Percentiles rank a stretch among this genome's conserved stretches.
phyloP scores from a whole-genome alignment of 2,113 vertebrate species.

The Vidua chalybeata region DNA sequence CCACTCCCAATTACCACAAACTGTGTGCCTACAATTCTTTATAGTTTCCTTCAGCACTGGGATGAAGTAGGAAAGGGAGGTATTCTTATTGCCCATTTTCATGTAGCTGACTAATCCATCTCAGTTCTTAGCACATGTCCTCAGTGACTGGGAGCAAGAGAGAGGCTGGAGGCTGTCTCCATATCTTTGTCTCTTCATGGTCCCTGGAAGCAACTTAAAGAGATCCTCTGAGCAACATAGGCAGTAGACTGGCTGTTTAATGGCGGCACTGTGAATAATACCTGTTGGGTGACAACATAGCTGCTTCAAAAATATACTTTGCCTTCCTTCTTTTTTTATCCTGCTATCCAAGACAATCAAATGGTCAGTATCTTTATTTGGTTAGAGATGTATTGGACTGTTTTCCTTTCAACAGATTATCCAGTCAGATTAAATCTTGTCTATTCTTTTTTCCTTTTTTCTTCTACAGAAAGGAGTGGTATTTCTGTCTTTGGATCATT shows the following conservation, averaged over 20 bases:
- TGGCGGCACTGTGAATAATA: not conserved
- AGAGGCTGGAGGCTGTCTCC: not conserved
- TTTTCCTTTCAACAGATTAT: not conserved
- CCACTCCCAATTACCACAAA: not conserved
- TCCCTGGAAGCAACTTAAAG: not conserved
- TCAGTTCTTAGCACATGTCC: not conserved
- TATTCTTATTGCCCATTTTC: not conserved
- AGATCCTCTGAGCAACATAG: not conserved
- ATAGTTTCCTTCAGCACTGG: not conserved
- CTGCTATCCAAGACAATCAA: not conserved
- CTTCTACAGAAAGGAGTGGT: not conserved
- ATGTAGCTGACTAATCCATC: not conserved
- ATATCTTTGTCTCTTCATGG: not conserved
- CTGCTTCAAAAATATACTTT: not conserved
- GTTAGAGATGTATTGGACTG: not conserved
- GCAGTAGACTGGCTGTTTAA: not conserved
- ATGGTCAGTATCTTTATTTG: not conserved
- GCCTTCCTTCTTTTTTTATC: not conserved
- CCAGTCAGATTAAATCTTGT: not conserved
- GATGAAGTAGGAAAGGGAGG: not conserved
- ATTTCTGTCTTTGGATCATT: not conserved
- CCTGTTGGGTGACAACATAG: not conserved
- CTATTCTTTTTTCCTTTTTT: not conserved
- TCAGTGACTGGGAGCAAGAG: not conserved
- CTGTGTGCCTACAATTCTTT: not conserved